Percentiles rank a stretch among this genome's conserved stretches.
Evolutionary conservation across 2,888 invertebrate species (phyloP).

Genomic region (Nesidiocoris tenuis): DNA sequence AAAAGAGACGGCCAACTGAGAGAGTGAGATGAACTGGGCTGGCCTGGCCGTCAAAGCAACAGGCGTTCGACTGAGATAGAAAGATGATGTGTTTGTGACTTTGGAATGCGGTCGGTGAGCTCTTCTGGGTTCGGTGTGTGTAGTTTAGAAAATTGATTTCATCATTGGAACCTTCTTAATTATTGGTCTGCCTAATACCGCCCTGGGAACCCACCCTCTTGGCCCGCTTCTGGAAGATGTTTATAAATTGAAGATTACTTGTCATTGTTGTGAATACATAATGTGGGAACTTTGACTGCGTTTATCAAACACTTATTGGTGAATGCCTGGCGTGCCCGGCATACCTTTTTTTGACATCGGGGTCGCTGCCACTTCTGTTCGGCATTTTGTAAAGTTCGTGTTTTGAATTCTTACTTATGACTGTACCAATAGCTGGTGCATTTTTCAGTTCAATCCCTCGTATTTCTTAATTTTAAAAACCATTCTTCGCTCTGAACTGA

Average conservation of each 20-base stretch:
- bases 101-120: conserved; percentile 43
- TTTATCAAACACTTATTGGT: conserved; percentile 41
- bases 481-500: too few relatives aligned
- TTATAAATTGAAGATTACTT: conserved; percentile 45
- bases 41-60: not conserved
- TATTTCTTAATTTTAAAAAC: too few relatives aligned
- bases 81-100: not conserved
- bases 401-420: too few relatives aligned
- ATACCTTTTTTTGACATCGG: not conserved
- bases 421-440: too few relatives aligned
- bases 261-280: conserved; percentile 44
- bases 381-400: not conserved
- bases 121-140: conserved; percentile 40
- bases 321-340: conserved; percentile 15
- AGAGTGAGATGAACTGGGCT: not conserved
- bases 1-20: conserved; percentile 26
- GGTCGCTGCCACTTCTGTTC: not conserved
- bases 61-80: not conserved
- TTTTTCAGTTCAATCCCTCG: too few relatives aligned
- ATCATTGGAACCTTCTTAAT: conserved; percentile 44
- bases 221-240: conserved; percentile 33
- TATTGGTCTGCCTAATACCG: conserved; percentile 43
- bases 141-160: conserved; percentile 45
- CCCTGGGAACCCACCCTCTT: conserved; percentile 38
- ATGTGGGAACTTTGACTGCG: conserved; percentile 43